Evolutionary conservation across 2,113 vertebrate species (phyloP).

Genomic region (Gopherus flavomarginatus): DNA sequence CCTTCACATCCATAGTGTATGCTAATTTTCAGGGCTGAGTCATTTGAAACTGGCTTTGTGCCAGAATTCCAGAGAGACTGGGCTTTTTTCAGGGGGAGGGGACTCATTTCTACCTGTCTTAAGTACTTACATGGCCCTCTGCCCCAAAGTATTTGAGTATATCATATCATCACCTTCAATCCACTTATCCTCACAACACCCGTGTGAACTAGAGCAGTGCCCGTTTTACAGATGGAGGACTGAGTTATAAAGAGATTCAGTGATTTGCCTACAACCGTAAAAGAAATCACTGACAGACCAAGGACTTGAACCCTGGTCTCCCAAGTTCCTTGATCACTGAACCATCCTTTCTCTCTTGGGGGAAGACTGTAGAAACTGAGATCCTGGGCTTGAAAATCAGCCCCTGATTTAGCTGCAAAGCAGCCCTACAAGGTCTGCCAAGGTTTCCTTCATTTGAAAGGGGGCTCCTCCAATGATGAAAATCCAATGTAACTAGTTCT

Average conservation of each 20-base stretch:
- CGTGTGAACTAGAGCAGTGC: background rate
- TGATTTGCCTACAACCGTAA: background rate
- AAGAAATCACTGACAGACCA: background rate
- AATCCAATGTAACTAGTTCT: background rate
- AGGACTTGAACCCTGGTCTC: background rate
- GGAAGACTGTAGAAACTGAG: background rate
- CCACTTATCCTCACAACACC: background rate
- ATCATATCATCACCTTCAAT: background rate
- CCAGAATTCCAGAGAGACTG: background rate
- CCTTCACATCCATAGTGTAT: background rate
- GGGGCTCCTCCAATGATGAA: background rate
- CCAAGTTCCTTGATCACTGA: background rate
- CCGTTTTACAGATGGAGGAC: background rate
- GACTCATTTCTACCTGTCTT: background rate
- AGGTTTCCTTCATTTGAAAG: background rate
- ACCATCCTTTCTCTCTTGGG: background rate
- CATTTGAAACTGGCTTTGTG: background rate
- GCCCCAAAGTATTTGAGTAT: background rate
- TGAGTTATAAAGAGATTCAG: background rate
- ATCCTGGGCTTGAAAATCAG: background rate
- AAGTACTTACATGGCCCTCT: background rate
- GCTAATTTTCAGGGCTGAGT: background rate
- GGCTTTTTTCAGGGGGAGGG: background rate
- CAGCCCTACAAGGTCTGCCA: background rate
- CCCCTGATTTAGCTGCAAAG: background rate